Evolutionary conservation across 2,113 vertebrate species (phyloP), one percentile per base, ranked within the genome.

Genomic region (Columbina picui): DNA sequence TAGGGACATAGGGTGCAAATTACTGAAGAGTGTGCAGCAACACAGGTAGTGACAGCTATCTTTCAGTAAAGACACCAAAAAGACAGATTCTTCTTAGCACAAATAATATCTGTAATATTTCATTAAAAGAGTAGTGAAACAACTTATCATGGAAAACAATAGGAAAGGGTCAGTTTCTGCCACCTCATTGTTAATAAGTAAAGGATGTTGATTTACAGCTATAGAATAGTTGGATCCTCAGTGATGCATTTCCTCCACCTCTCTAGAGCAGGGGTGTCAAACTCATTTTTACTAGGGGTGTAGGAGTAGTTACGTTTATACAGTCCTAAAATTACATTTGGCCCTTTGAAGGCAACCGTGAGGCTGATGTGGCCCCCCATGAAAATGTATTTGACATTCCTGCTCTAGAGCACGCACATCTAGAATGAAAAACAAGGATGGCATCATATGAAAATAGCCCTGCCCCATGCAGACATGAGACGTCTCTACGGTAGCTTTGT

Each of bases 381-480:
- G 43, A 43, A 43, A 43, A 43, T 43, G 43, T 43, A 17, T 43
- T 43, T 43, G 43, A 43, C 43, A 18, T 3, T 17, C 43, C 43
- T 43, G 43, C 43, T 43, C 41, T 57, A 63, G 32, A 69, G 36
- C 18, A 69, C 0, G 1, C 26, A 17, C 7, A 75, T 88, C 74
- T 45, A 21, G n/a, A 81, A 90, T 39, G 29, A 32, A 70, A 81
- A 75, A 14, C 29, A 36, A 69, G n/a, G 32, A 45, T 39, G 5
- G 12, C 13, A 53, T 52, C 15, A 14, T 23, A 49, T 8, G 36
- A 84, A 74, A 77, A 73, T 13, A 59, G 3, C 21, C 8, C 3
- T 60, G 7, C 8, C 29, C 26, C 5, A 15, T 26, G 18, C 0
- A 1, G 17, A 30, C 8, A 13, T 23, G 8, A 12, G 25, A 69